These are phyloP conservation scores for Bolborhynchus lineola DNA, from an alignment of 2,113 vertebrate genomes.

Conservation along the genomic window DNA sequence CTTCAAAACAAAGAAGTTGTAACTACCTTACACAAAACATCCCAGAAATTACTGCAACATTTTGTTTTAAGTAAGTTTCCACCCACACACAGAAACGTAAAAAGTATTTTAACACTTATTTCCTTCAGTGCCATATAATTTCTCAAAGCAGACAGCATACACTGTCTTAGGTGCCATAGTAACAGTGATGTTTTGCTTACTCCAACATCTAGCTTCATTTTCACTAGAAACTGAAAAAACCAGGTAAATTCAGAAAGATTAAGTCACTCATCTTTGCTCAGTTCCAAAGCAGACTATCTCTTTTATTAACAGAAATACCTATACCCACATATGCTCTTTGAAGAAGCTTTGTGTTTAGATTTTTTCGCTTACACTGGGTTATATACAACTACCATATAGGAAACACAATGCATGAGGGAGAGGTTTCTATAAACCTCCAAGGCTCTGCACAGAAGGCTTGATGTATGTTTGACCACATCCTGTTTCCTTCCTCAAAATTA, in stretches of 20 bases:
- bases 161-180: background rate
- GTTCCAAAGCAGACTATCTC: background rate
- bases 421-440: background rate
- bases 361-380: background rate
- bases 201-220: background rate
- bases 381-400: background rate
- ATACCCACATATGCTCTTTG: background rate
- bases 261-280: conserved; percentile 9
- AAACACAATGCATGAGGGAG: background rate
- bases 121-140: background rate
- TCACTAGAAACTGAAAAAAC: background rate
- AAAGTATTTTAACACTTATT: background rate
- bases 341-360: background rate
- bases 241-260: conserved; percentile 14
- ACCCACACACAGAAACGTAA: background rate
- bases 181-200: background rate
- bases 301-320: background rate
- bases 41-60: background rate
- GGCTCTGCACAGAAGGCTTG: background rate
- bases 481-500: conserved; percentile 37
- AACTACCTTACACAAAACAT: background rate
- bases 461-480: background rate
- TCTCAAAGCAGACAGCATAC: background rate
- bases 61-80: background rate
- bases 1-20: background rate